Conservation (phyloP, 2,797 vertebrate genomes). For the Tapera naevia region DNA sequence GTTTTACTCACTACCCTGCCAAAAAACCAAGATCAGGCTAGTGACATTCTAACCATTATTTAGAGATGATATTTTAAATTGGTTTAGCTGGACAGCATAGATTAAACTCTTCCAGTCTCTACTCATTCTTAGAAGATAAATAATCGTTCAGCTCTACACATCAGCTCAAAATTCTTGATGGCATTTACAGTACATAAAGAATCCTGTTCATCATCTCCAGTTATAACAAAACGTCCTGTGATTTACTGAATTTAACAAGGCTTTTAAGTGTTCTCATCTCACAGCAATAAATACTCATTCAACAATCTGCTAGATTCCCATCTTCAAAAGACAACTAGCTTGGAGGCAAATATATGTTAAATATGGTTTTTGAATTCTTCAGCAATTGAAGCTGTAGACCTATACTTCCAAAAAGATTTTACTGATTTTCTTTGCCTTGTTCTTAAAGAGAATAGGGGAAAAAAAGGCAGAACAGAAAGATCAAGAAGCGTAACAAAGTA, state of each 20-base stretch:
- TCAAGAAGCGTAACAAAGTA: background rate
- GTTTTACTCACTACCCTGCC: background rate
- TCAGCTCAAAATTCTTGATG: background rate
- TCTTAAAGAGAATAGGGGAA: background rate
- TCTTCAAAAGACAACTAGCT: conserved; percentile 26
- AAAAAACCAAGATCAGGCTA: background rate
- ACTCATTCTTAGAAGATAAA: background rate
- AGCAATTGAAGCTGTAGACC: background rate
- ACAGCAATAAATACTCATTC: conserved; percentile 44
- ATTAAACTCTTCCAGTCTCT: background rate
- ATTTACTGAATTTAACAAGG: conserved; percentile 30
- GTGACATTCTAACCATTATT: background rate
- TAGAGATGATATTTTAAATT: background rate
- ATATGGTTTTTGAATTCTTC: background rate
- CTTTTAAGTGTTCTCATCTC: conserved; percentile 31
- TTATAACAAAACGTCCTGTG: background rate
- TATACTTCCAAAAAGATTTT: background rate
- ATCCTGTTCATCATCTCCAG: background rate
- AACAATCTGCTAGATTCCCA: conserved; percentile 13
- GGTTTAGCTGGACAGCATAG: background rate
- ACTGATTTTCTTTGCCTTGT: background rate
- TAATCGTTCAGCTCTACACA: background rate
- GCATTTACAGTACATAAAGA: conserved; percentile 5
- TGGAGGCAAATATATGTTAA: conserved; percentile 22
- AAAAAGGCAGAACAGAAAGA: background rate